Conservation (phyloP, 2,888 invertebrate species). For the Agrilus cyanescens region DNA sequence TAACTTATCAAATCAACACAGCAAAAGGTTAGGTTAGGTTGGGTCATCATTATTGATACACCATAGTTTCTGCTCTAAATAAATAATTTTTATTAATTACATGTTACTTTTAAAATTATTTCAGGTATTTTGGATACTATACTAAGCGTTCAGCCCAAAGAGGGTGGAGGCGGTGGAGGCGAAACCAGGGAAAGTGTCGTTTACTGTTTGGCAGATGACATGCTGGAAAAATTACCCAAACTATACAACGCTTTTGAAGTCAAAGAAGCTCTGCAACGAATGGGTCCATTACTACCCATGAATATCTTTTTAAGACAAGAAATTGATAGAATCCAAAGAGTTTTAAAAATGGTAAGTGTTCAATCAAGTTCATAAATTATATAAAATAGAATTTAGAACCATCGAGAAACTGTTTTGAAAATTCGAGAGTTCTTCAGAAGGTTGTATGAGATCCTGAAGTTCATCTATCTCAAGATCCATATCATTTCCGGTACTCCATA, state of each 20-base stretch:
- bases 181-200: conserved; percentile 90
- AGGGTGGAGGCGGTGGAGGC: conserved; percentile 83
- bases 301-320: conserved; percentile 85
- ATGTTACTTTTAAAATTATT: conserved; percentile 4
- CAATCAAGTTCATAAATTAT: too few relatives aligned
- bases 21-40: conserved; percentile 72
- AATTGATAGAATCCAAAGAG: conserved; percentile 75
- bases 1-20: conserved; percentile 94
- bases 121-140: conserved; percentile 80
- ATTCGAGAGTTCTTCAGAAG: too few relatives aligned
- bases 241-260: conserved; percentile 86
- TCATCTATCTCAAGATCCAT: too few relatives aligned
- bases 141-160: conserved; percentile 93
- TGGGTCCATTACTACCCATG: conserved; percentile 90
- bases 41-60: background rate
- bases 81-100: background rate
- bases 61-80: background rate
- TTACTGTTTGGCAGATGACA: conserved; percentile 84
- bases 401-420: too few relatives aligned
- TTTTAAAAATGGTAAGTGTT: conserved; percentile 49
- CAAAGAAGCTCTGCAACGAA: conserved; percentile 74
- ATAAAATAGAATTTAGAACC: too few relatives aligned
- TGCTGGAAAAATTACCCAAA: conserved; percentile 73
- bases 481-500: too few relatives aligned
- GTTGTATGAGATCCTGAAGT: too few relatives aligned